These are phyloP conservation scores for Nycticorax nycticorax DNA, from an alignment of 2,113 vertebrate genomes.

Conservation along the genomic window DNA sequence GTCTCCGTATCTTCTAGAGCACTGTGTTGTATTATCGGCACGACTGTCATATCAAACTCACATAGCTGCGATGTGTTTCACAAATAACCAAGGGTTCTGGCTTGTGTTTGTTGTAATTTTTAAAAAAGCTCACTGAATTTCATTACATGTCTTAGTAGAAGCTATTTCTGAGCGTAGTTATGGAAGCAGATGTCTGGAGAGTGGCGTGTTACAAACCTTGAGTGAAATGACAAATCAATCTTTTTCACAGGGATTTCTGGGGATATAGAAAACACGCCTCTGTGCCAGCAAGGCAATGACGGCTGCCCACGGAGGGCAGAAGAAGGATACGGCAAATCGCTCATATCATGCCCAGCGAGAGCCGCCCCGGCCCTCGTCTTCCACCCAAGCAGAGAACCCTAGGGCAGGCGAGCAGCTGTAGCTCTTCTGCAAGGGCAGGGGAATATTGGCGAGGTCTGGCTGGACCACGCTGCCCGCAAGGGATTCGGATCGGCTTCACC, in stretches of 20 bases:
- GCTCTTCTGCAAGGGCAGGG: not conserved
- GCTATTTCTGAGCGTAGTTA: not conserved
- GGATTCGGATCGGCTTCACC: not conserved
- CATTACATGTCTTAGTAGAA: not conserved
- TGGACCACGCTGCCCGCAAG: not conserved
- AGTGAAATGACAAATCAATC: constrained; percentile 24
- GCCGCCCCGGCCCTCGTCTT: not conserved
- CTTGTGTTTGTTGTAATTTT: not conserved
- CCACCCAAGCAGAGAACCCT: not conserved
- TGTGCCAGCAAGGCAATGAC: not conserved
- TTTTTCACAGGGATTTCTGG: not conserved
- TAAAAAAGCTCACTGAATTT: constrained; percentile 20
- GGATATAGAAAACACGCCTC: not conserved
- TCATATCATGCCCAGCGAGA: not conserved
- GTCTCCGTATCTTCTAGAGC: not conserved
- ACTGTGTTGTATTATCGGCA: not conserved
- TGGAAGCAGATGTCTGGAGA: constrained; percentile 19
- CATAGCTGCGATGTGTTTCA: not conserved
- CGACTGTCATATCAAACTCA: not conserved
- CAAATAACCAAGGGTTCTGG: not conserved
- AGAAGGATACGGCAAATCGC: not conserved
- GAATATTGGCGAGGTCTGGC: not conserved
- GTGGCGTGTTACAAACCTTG: not conserved
- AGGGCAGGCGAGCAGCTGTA: accelerated
- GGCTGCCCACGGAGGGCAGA: not conserved